A percentile compares a stretch with the other conserved stretches of the same genome.
phyloP scores from a whole-genome alignment of 2,888 invertebrate species.

The Zhuqinia jingwanae region DNA sequence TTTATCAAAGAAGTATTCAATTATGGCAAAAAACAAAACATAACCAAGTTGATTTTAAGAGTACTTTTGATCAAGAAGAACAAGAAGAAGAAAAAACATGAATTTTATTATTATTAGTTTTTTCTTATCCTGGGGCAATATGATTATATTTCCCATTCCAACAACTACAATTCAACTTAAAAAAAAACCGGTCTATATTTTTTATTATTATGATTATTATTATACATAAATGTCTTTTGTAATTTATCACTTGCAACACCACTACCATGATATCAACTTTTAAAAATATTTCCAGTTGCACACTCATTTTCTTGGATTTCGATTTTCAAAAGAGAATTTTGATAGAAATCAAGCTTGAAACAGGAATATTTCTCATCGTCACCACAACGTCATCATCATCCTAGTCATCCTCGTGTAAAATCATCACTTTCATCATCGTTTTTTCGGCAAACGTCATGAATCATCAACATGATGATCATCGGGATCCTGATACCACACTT shows the following conservation, averaged over 20 bases:
- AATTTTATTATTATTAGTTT: background rate
- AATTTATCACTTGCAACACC: slow-evolving; percentile 24
- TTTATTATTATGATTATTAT: too few relatives aligned
- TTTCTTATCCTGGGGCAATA: background rate
- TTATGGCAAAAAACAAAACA: background rate
- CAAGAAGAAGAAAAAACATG: too few relatives aligned
- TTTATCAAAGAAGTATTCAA: background rate
- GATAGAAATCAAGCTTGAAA: slow-evolving; percentile 6
- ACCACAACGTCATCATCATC: slow-evolving; percentile 12
- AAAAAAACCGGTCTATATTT: too few relatives aligned
- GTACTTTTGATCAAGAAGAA: too few relatives aligned
- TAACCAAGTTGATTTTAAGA: too few relatives aligned
- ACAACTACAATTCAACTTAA: too few relatives aligned
- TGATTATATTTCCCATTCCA: background rate
- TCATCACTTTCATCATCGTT: slow-evolving; percentile 20
- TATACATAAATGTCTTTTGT: background rate
- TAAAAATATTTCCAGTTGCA: slow-evolving; percentile 1
- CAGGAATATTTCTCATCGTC: background rate
- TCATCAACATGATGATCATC: slow-evolving; percentile 37
- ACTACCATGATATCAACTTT: too few relatives aligned
- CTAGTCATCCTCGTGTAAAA: too few relatives aligned
- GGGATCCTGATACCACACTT: slow-evolving; percentile 21
- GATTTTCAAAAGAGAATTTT: background rate
- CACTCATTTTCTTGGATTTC: background rate
- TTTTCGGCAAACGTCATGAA: slow-evolving; percentile 26